A percentile compares a stretch with the other conserved stretches of the same genome.
phyloP scores from a whole-genome alignment of 1,140 invertebrate species.

The Hetaerina americana region DNA sequence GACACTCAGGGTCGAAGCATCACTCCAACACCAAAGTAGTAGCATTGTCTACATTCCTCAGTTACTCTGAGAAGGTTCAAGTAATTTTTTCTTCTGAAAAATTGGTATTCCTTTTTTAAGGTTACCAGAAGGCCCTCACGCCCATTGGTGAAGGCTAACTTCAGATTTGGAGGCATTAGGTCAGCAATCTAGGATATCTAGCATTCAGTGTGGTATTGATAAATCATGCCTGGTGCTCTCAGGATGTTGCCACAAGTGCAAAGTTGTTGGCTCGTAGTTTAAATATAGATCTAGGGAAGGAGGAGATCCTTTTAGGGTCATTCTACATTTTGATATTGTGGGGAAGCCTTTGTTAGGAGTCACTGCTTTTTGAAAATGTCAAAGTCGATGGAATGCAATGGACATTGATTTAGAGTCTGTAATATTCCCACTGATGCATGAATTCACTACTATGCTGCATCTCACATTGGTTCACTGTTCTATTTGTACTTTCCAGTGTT shows the following conservation, averaged over 20 bases:
- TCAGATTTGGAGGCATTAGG: no score
- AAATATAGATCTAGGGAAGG: not conserved
- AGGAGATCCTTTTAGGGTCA: no score
- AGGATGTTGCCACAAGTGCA: no score
- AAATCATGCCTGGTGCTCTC: no score
- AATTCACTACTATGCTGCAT: not conserved
- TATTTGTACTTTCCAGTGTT: not conserved
- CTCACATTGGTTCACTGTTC: not conserved
- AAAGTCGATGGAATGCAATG: not conserved
- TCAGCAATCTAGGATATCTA: no score
- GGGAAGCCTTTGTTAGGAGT: not conserved
- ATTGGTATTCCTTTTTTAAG: no score
- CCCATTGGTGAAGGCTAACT: no score
- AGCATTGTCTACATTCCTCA: not conserved
- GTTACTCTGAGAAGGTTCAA: not conserved
- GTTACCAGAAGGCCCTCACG: no score
- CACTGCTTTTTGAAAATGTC: not conserved
- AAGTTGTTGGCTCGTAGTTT: not conserved
- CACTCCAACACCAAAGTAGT: not conserved
- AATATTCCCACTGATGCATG: not conserved
- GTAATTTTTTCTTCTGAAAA: no score
- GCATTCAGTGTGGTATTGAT: no score
- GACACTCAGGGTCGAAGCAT: not conserved
- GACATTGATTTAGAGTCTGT: no score
- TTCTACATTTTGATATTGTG: not conserved